phyloP scores from a whole-genome alignment of 1,140 invertebrate genomes.

The Zaprionus kolodkinae region DNA sequence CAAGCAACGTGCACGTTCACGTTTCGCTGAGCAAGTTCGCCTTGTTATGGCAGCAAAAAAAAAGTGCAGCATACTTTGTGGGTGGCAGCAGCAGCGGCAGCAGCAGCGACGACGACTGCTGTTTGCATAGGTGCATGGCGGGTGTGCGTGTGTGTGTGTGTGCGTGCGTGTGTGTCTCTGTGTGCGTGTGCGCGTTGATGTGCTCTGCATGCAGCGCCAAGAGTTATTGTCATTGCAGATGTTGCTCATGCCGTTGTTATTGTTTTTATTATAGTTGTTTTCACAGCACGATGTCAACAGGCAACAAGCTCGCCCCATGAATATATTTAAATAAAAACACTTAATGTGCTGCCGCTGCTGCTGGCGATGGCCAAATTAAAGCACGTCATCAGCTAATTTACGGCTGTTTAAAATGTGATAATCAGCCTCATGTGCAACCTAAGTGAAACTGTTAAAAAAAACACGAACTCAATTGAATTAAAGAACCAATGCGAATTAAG shows the following conservation, averaged over 20 bases:
- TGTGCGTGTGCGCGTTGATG: background rate
- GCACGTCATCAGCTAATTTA: slow-evolving; percentile 10
- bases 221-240: slow-evolving; percentile 76
- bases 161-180: slow-evolving; percentile 12
- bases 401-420: slow-evolving; percentile 28
- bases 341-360: background rate
- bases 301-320: slow-evolving; percentile 55
- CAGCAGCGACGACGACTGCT: slow-evolving; percentile 32
- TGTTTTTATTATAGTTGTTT: slow-evolving; percentile 66
- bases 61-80: slow-evolving; percentile 63
- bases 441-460: background rate
- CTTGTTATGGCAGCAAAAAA: slow-evolving; percentile 44
- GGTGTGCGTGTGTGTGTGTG: slow-evolving; percentile 8
- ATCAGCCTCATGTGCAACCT: background rate
- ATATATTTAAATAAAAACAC: slow-evolving; percentile 69
- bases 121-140: slow-evolving; percentile 49
- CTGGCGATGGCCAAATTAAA: slow-evolving; percentile 29
- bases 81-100: slow-evolving; percentile 31
- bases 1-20: slow-evolving; percentile 42
- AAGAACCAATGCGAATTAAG: background rate
- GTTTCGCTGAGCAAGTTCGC: slow-evolving; percentile 46
- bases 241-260: slow-evolving; percentile 69
- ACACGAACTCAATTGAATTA: slow-evolving; percentile 3
- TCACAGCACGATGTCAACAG: slow-evolving; percentile 65
- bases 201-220: slow-evolving; percentile 52